Base-by-base conservation (phyloP, 2,797 vertebrate genomes). In the Hydrophis major region DNA sequence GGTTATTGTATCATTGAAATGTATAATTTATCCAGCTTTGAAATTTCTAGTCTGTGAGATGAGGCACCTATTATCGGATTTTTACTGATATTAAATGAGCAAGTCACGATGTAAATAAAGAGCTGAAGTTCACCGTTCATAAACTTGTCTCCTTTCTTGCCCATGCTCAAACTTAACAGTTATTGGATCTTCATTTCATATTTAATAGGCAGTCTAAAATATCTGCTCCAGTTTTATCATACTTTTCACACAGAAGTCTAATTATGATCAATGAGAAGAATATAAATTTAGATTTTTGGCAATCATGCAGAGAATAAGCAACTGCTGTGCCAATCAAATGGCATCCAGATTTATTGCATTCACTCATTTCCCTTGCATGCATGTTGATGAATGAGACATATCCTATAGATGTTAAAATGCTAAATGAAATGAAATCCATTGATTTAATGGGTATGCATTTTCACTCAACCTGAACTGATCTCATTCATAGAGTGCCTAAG, bases 281-380 rank as follows among this genome's bases (percentile, higher is more conserved):
- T 61, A 89, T 37, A 47, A 60, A 4, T 90, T 6, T 0, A 89
- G 61, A 57, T 14, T 37, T 93, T 18, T 74, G 13, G 47, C 3
- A 11, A 42, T 53, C 18, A 22, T 37, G 18, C 0, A 20, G 61
- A 86, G 27, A 28, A 92, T 88, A 66, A 66, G 86, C 59, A n/a
- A 87, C 28, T 50, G 14, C 5, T 93, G 90, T 0, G 0, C 0
- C 0, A 0, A 87, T 12, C 14, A n/a, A 91, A 87, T 59, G 14
- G 50, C 47, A 69, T 90, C 66, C 6, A 42, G 90, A 74, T 32
- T 60, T 59, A 89, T 83, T 88, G 59, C 59, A n/a, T 88, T n/a
- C 25, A 89, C 89, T 91, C 93, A 91, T 93, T 91, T 57, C 32
- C 90, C 28, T 59, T 89, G 50, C 90, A 93, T 89, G 42, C 50